Conservation (phyloP, 2,113 vertebrate species). For the Erythrocercus mccallii region DNA sequence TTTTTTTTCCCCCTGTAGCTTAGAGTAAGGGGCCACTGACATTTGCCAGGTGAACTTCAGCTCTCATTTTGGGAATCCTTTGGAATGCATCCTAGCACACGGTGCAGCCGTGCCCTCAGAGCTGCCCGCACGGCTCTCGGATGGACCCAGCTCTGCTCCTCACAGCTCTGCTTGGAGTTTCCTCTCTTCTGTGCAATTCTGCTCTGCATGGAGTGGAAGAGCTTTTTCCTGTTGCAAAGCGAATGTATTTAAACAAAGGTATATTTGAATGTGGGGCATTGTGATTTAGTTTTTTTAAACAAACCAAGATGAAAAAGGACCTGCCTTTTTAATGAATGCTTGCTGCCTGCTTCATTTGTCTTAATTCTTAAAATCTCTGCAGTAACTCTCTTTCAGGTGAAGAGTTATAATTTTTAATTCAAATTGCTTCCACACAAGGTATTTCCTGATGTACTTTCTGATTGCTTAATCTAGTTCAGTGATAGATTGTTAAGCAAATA, state of each 20-base stretch:
- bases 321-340: not conserved
- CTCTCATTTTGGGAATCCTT: not conserved
- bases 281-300: not conserved
- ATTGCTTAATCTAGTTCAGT: not conserved
- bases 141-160: not conserved
- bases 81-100: rapidly evolving
- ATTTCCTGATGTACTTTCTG: not conserved
- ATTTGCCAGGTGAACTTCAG: not conserved
- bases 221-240: not conserved
- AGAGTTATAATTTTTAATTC: not conserved
- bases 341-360: not conserved
- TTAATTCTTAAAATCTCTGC: not conserved
- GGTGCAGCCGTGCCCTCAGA: not conserved
- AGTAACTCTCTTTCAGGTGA: not conserved
- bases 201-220: not conserved
- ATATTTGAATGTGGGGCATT: not conserved
- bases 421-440: not conserved
- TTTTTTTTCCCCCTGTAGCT: not conserved
- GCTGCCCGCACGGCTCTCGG: not conserved
- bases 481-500: not conserved
- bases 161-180: not conserved
- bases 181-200: not conserved
- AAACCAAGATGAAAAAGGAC: not conserved
- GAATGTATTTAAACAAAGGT: not conserved
- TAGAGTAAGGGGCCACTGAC: rapidly evolving